Evolutionary conservation across 2,797 vertebrate species (phyloP).

Genomic region (Clarias fuscus): DNA sequence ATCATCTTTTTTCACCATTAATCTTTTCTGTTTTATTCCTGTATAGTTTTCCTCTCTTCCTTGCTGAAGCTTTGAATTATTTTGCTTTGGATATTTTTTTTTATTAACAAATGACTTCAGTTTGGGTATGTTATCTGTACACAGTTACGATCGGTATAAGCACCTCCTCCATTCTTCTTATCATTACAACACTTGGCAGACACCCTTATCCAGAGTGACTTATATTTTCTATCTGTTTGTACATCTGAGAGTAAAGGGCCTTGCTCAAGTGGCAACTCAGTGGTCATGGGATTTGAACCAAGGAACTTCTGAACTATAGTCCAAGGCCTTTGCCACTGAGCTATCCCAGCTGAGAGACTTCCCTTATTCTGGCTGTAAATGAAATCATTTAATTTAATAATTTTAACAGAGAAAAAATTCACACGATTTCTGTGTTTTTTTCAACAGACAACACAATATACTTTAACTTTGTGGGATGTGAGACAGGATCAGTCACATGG

Average conservation of each 20-base stretch:
- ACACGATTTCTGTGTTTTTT: neutral
- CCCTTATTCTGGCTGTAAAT: neutral
- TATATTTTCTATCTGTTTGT: no score
- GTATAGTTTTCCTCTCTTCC: neutral
- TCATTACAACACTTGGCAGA: no score
- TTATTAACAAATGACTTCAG: neutral
- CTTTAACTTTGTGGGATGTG: neutral
- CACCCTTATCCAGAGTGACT: no score
- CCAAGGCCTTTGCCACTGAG: no score
- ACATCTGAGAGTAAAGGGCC: no score
- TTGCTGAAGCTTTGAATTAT: neutral
- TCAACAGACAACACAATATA: neutral
- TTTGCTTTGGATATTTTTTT: neutral
- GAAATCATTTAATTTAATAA: no score
- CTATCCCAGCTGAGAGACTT: neutral
- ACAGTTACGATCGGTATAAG: neutral
- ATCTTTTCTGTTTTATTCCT: neutral
- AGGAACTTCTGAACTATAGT: no score
- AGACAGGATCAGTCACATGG: neutral
- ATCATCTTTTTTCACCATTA: neutral
- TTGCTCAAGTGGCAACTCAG: no score
- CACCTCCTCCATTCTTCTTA: neutral
- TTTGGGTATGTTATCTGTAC: neutral
- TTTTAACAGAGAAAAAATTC: neutral
- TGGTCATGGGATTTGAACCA: no score